phyloP scores from a whole-genome alignment of 2,113 vertebrate species.

The Grammomys dolichurus region DNA sequence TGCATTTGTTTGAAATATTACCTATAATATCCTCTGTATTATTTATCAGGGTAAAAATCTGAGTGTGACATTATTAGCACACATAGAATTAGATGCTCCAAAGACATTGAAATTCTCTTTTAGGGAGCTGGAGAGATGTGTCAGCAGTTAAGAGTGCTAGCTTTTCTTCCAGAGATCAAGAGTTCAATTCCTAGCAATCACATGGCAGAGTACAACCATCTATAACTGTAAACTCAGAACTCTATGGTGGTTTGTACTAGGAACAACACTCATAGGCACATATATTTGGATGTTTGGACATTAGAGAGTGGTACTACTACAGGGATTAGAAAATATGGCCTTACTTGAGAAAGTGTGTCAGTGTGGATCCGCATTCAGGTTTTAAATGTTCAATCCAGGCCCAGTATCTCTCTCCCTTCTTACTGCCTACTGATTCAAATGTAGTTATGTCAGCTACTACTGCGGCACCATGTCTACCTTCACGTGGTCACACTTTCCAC shows the following conservation, averaged over 20 bases:
- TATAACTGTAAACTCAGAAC: background rate
- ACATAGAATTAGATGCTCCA: background rate
- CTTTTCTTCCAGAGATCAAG: background rate
- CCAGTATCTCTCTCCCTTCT: background rate
- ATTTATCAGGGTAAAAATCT: slow-evolving; percentile 5
- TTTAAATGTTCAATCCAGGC: background rate
- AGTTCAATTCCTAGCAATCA: background rate
- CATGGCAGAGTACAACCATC: too few relatives aligned
- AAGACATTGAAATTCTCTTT: background rate
- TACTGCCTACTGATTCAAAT: background rate
- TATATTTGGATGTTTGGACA: background rate
- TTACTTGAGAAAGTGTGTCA: background rate
- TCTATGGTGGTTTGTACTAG: background rate
- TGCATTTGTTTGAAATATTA: background rate
- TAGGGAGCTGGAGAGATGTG: background rate
- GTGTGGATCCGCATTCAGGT: background rate
- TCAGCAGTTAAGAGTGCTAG: background rate
- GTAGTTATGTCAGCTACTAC: background rate
- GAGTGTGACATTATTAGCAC: background rate
- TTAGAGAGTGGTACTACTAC: background rate
- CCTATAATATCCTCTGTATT: background rate
- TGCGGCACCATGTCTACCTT: background rate
- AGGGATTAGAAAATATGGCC: background rate
- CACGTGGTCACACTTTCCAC: background rate
- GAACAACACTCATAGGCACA: background rate